Base-by-base conservation (phyloP, 2,888 invertebrate species). In the Hololepta plana region DNA sequence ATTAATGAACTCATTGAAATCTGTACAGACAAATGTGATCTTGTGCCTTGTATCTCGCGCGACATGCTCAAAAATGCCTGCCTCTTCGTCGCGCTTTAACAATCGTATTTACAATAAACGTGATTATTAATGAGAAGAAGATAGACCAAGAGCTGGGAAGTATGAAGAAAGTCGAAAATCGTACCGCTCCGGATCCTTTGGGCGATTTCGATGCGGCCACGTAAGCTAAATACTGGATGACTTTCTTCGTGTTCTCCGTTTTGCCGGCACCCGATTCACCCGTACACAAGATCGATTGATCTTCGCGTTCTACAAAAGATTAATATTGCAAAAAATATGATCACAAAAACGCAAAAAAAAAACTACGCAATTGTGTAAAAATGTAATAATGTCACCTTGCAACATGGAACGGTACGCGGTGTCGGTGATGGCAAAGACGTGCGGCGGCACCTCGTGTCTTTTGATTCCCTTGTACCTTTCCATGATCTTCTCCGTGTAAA, bases 211-310 rank as follows among this genome's bases (percentile, higher is more conserved):
- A 95, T 25, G 98, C 96, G 39, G 98, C 98, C 29, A 99, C 96
- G 59, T 90, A 93, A 22, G 98, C 98, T 54, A 99, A 68, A 64
- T 98, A 99, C 64, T 99, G 98, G 51, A 99, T 99, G 28, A 99
- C 98, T 68, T 98, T 98, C 65, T 99, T 98, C 32, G 98, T 99
- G 60, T 99, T 99, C 58, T 99, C 98, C 26, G 98, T 99, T 65
- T 98, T 98, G 39, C 98, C 98, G 41, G 98, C 98, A 42, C 98
- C 98, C n/a, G 96, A 98, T 60, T 98, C 98, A 44, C 98, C 98
- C 46, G 98, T 98, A 65, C 96, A 98, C 39, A 98, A 66, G 53
- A 98, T 98, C 25, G 95, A 93, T 63, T 98, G 98, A 62, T 98
- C 96, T 64, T 98, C 98, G 32, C 96, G 80, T 63, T 98, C 96